Conservation (phyloP, 2,113 vertebrate genomes). For the Alethe castanea region DNA sequence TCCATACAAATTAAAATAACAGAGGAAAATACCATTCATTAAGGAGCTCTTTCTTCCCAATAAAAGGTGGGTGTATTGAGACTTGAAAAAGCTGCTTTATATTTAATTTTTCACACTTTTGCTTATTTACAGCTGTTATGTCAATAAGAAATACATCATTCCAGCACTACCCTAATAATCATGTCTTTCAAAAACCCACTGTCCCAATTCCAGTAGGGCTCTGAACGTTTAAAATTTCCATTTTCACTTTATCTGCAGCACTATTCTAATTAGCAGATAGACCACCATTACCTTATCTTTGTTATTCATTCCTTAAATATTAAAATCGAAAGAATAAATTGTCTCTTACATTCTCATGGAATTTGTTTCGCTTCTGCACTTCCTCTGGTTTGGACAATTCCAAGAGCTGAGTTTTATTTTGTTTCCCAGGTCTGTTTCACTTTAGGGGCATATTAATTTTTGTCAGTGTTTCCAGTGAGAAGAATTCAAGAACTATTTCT, state of each 20-base stretch:
- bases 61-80: background rate
- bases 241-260: background rate
- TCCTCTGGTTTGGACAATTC: background rate
- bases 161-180: background rate
- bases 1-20: background rate
- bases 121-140: background rate
- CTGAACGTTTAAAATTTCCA: background rate
- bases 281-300: background rate
- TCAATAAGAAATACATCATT: background rate
- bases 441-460: conserved; percentile 26
- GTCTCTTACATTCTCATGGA: background rate
- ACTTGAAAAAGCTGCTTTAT: background rate
- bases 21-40: background rate
- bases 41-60: background rate
- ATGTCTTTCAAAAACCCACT: background rate
- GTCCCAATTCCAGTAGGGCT: background rate
- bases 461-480: conserved; percentile 2
- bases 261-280: background rate
- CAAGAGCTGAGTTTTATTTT: background rate
- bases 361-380: conserved; percentile 16
- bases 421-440: conserved; percentile 45
- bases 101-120: background rate
- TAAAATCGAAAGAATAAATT: background rate
- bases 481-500: conserved; percentile 31
- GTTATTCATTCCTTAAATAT: background rate